Conservation (phyloP, 2,888 invertebrate species). For the Exocentrus adspersus region DNA sequence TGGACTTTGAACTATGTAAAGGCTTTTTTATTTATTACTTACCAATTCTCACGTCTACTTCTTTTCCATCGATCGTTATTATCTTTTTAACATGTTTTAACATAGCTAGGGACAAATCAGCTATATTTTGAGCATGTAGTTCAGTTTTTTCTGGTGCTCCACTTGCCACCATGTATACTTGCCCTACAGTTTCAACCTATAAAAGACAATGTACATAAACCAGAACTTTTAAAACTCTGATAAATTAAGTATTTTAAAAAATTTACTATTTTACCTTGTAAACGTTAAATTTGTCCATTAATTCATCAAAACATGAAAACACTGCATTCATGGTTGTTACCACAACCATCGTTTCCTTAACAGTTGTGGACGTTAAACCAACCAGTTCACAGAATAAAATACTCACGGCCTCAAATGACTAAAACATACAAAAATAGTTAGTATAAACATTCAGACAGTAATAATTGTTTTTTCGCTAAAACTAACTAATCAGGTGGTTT, state of each 20-base stretch:
- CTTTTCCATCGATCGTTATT: conserved; percentile 66
- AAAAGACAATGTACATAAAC: too few relatives aligned
- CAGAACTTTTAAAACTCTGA: too few relatives aligned
- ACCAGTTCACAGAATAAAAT: conserved; percentile 80
- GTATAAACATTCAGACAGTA: background rate
- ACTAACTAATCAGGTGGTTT: too few relatives aligned
- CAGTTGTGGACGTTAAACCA: conserved; percentile 67
- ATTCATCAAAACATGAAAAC: conserved; percentile 83
- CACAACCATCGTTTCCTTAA: conserved; percentile 75
- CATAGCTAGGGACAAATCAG: conserved; percentile 80
- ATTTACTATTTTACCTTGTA: conserved; percentile 76
- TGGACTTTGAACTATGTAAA: too few relatives aligned
- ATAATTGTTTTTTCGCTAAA: background rate
- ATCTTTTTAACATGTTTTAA: conserved; percentile 73
- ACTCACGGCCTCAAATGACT: conserved; percentile 80
- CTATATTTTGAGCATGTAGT: conserved; percentile 79
- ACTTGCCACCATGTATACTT: conserved; percentile 88
- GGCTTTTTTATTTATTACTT: too few relatives aligned
- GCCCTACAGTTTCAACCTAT: conserved; percentile 90
- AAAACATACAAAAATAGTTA: conserved; percentile 50
- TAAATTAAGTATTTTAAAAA: too few relatives aligned
- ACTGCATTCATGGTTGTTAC: conserved; percentile 85
- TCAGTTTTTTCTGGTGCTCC: conserved; percentile 82
- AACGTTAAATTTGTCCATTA: conserved; percentile 83
- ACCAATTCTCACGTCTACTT: conserved; percentile 72